Conservation (phyloP, 2,113 vertebrate species). For the Lophochroa leadbeateri region DNA sequence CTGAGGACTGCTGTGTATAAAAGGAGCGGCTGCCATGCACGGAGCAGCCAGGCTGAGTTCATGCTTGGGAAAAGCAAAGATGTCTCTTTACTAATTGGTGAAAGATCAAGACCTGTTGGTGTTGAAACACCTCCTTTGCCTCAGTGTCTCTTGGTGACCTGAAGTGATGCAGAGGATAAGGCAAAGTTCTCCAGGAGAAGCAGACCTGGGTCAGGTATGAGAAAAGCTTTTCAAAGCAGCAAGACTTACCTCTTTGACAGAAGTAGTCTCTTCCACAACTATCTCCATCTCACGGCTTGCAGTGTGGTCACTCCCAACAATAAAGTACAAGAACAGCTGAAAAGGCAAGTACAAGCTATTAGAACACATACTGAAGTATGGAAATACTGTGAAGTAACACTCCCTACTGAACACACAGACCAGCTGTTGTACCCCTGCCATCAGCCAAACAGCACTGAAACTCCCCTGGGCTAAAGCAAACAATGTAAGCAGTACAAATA, state of each 20-base stretch:
- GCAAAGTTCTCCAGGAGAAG: not conserved
- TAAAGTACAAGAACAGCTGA: slow-evolving; percentile 89
- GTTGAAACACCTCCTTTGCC: not conserved
- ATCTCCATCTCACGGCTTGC: slow-evolving; percentile 84
- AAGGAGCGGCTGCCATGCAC: not conserved
- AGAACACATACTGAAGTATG: not conserved
- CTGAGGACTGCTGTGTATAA: not conserved
- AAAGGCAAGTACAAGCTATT: not conserved
- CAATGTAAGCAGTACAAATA: not conserved
- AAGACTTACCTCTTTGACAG: slow-evolving; percentile 83
- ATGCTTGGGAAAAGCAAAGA: not conserved
- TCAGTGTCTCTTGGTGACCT: not conserved
- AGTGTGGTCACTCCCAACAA: slow-evolving; percentile 75
- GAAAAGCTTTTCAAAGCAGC: not conserved
- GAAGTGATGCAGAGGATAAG: accelerated
- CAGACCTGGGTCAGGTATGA: not conserved
- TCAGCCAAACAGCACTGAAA: not conserved
- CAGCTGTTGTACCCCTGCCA: not conserved
- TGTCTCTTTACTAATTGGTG: not conserved
- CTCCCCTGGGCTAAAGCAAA: not conserved
- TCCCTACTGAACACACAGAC: not conserved
- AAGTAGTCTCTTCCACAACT: slow-evolving; percentile 81
- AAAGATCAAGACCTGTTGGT: not conserved
- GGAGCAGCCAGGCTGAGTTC: not conserved
- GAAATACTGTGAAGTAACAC: not conserved